Evolutionary conservation across 2,797 vertebrate species (phyloP).

Genomic region (Gadopsis bispinosus): DNA sequence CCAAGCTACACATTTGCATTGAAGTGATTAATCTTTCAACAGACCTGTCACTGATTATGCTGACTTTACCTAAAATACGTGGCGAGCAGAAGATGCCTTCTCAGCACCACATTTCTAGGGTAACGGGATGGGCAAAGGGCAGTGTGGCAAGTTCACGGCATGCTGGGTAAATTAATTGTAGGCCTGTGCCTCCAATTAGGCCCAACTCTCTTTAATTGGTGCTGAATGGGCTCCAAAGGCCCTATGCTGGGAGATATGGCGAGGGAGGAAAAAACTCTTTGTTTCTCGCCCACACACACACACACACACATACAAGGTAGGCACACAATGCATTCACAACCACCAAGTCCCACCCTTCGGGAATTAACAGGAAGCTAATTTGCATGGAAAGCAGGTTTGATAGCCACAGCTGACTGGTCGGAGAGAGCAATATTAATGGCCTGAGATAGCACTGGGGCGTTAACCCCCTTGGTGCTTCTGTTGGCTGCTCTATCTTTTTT

Average conservation of each 20-base stretch:
- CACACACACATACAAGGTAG: slow-evolving; percentile 29
- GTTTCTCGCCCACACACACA: slow-evolving; percentile 14
- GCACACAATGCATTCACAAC: slow-evolving; percentile 62
- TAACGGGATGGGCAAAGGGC: slow-evolving; percentile 58
- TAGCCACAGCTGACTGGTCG: slow-evolving; percentile 78
- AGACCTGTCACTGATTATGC: slow-evolving; percentile 80
- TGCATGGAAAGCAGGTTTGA: slow-evolving; percentile 85
- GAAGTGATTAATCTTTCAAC: slow-evolving; percentile 80
- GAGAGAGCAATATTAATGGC: slow-evolving; percentile 77
- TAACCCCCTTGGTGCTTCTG: slow-evolving; percentile 62
- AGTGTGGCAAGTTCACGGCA: slow-evolving; percentile 73
- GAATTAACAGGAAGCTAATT: slow-evolving; percentile 83
- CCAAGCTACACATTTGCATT: slow-evolving; percentile 54
- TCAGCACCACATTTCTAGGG: slow-evolving; percentile 72
- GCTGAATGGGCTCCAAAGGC: slow-evolving; percentile 81
- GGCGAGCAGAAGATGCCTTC: slow-evolving; percentile 68
- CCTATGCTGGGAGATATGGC: slow-evolving; percentile 69
- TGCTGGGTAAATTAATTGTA: slow-evolving; percentile 83
- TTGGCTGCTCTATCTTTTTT: slow-evolving; percentile 30
- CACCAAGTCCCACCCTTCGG: slow-evolving; percentile 66
- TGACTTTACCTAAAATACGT: slow-evolving; percentile 75
- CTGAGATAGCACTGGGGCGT: slow-evolving; percentile 69
- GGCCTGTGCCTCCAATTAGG: slow-evolving; percentile 84
- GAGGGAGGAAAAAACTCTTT: slow-evolving; percentile 34
- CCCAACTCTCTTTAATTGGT: slow-evolving; percentile 82